Evolutionary conservation across 2,888 invertebrate genomes (phyloP), one percentile per base, ranked within the genome.

Genomic region (Acleris laterana): DNA sequence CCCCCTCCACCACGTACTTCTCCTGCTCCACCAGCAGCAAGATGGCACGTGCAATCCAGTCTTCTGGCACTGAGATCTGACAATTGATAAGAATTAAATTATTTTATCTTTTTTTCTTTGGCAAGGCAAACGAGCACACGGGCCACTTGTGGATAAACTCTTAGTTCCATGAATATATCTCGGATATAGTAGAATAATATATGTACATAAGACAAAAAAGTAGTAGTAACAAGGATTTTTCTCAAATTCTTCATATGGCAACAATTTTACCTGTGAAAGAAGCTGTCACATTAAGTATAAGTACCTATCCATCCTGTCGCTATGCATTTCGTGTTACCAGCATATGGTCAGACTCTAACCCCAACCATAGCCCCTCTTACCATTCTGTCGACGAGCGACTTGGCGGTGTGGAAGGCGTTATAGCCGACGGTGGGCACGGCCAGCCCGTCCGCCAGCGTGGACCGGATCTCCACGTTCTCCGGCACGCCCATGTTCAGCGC

Each of bases 1-100:
- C 98, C 0, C 98, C 98, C 83, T 98, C 98, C 20, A 98, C 97
- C 16, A 98, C 97, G 74, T 96, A 96, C 83, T 98, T 98, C 85
- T 98, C 97, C 71, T 95, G 93, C 82, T 98, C 97, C 7, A 97
- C 95, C 63, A 97, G 87, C 28, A 95, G 94, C 64, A 98, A 83
- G 64, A 97, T 97, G 1, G 97, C 95, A 68, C 97, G 94, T 1
- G 97, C 97, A 63, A 97, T 95, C 95, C 95, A 96, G 81, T 97
- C 96, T 83, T 96, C 97, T 80, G 95, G 95, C 2, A 97, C 97
- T 42, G 96, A 95, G 69, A 96, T 93, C 94, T 94, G 76, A 25
- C 6, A 22, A 17, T 17, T 4, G 20, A 25, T n/a, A 11, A 3
- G 6, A 46, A 25, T 5, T 2, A n/a, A 11, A 38, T 19, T 3